Base-by-base conservation (phyloP, 2,888 invertebrate species). In the Pemphredon lugubris region DNA sequence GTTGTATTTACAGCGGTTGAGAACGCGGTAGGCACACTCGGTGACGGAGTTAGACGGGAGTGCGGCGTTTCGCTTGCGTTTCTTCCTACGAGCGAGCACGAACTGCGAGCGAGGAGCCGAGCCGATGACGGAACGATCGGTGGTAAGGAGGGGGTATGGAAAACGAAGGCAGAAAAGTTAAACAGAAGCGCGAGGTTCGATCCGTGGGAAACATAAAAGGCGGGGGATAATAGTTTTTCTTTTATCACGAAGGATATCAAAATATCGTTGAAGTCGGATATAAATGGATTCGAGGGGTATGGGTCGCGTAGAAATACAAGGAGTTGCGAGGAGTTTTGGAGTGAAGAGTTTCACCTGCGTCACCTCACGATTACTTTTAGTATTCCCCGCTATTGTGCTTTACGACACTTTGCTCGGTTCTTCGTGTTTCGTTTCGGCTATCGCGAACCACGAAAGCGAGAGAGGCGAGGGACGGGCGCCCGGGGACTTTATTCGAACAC, bases 401-500 rank as follows among this genome's bases (percentile, higher is more conserved):
- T n/a, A n/a, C n/a, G n/a, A n/a, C n/a, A n/a, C n/a, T n/a, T n/a
- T n/a, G n/a, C n/a, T n/a, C n/a, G n/a, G n/a, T n/a, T n/a, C n/a
- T n/a, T n/a, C n/a, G n/a, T n/a, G n/a, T n/a, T n/a, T n/a, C n/a
- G n/a, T n/a, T n/a, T n/a, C n/a, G n/a, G n/a, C n/a, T n/a, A n/a
- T n/a, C n/a, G n/a, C n/a, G n/a, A n/a, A n/a, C n/a, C n/a, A n/a
- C n/a, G n/a, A n/a, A n/a, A n/a, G n/a, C n/a, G n/a, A n/a, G n/a
- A n/a, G n/a, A n/a, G n/a, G n/a, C n/a, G n/a, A n/a, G n/a, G n/a
- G 64, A 66, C 60, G 57, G 63, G 67, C 64, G 58, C 60, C 44
- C 61, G 64, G 71, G 68, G 53, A 72, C 73, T 79, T 74, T 63
- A 70, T 71, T 70, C 61, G 64, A 59, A 78, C 40, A 65, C 48